Evolutionary conservation across 2,113 vertebrate species (phyloP), one percentile per base, ranked within the genome.

Genomic region (Paratilapia polleni): DNA sequence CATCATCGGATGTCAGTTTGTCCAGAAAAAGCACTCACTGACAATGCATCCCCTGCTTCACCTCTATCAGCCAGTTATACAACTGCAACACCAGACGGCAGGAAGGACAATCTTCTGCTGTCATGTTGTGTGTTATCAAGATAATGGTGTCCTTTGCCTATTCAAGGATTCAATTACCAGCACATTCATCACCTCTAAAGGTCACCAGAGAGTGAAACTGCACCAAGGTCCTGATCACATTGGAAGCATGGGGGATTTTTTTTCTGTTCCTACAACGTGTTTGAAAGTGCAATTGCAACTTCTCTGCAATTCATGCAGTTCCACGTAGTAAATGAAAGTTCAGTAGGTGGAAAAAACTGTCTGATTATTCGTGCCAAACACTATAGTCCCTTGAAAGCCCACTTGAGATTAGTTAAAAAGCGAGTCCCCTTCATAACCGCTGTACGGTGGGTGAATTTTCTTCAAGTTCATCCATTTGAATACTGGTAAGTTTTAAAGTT

Each of bases 101-200:
- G 82, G 73, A 68, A 85, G 91, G 87, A 62, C 87, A 77, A 62
- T 38, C 22, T 58, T 7, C 74, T 82, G 80, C 82, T 11, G 22
- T 47, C 61, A 78, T 28, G 56, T 78, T 47, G 36, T 12, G 60
- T 81, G 59, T 81, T 86, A 87, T 84, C 78, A 54, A 66, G 78
- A 78, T 58, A 77, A 82, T 78, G n/a, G 68, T 12, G 52, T 83
- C 87, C 85, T 87, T 86, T 88, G 82, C 41, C 41, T 60, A 34
- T 57, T 62, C 54, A 75, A 56, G 62, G 74, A 86, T 77, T 80
- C 47, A 47, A 58, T 87, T 84, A 90, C 78, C 59, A 20, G 74
- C 57, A 41, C 38, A 70, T 79, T 83, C 58, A 64, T 70, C 57
- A 31, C 36, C 38, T 56, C 56, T 75, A 43, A 70, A 28, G 56